Conservation (phyloP, 2,113 vertebrate species). For the Alligator sinensis region DNA sequence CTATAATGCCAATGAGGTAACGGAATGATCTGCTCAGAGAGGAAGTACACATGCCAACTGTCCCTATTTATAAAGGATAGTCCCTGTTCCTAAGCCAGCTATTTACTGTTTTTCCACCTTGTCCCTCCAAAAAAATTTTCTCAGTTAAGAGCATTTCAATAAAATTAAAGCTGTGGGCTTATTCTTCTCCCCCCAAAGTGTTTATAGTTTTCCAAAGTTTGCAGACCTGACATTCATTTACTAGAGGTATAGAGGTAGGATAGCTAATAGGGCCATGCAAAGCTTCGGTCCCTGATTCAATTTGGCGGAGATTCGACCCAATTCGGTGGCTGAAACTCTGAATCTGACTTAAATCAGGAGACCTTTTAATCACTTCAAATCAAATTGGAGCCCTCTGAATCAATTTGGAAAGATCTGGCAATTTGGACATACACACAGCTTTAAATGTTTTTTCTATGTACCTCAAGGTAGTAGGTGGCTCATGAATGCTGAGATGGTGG, state of each 20-base stretch:
- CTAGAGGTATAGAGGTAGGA: neutral
- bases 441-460: no score
- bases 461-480: no score
- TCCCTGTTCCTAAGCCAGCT: neutral
- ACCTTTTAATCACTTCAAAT: no score
- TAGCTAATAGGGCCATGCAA: neutral
- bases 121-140: conserved; percentile 27
- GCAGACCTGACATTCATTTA: neutral
- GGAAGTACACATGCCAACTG: neutral
- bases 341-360: no score
- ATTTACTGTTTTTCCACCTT: conserved; percentile 20
- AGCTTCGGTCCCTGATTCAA: no score
- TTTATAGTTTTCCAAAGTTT: conserved; percentile 36
- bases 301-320: no score
- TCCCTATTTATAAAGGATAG: neutral
- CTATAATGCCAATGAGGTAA: neutral
- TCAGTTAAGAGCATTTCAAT: neutral
- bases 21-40: neutral
- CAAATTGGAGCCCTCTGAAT: no score
- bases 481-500: no score
- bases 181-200: neutral
- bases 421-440: no score
- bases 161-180: conserved; percentile 12
- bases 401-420: no score
- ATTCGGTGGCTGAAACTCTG: no score